Evolutionary conservation across 2,113 vertebrate species (phyloP).

Genomic region (Hemiscyllium ocellatum): DNA sequence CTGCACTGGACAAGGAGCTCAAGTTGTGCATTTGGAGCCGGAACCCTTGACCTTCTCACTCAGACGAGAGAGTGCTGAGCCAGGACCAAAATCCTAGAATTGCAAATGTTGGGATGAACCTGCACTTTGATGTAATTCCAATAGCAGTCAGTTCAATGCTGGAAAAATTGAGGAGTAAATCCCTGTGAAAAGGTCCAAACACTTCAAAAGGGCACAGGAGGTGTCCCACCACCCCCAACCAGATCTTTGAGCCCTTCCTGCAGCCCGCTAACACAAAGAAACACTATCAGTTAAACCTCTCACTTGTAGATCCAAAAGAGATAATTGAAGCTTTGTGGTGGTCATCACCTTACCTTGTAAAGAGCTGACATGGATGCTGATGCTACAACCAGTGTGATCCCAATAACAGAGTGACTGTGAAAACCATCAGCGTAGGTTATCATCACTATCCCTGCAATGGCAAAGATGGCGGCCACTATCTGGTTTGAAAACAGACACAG

Average conservation of each 20-base stretch:
- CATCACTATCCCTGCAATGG: conserved; percentile 95
- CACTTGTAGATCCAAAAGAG: not conserved
- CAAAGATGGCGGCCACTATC: conserved; percentile 95
- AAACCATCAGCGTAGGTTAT: conserved; percentile 94
- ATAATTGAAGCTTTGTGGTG: not conserved
- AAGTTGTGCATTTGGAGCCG: not conserved
- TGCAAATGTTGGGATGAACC: not conserved
- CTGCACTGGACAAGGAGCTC: not conserved
- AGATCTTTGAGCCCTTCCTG: not conserved
- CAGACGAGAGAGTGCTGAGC: not conserved
- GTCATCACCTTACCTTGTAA: conserved; percentile 71
- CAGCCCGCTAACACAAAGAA: not conserved
- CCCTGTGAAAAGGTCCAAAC: not conserved
- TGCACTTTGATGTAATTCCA: not conserved
- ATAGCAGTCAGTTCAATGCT: not conserved
- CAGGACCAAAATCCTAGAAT: not conserved
- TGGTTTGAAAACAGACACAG: conserved; percentile 48
- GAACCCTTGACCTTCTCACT: not conserved
- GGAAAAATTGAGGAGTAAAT: not conserved
- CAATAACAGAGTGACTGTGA: conserved; percentile 92
- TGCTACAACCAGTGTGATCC: conserved; percentile 85
- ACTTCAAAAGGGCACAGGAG: not conserved
- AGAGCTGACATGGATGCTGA: conserved; percentile 91
- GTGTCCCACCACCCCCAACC: not conserved
- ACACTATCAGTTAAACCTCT: not conserved